Evolutionary conservation across 2,888 invertebrate species (phyloP), one percentile per base, ranked within the genome.

Genomic region (Noctua janthina): DNA sequence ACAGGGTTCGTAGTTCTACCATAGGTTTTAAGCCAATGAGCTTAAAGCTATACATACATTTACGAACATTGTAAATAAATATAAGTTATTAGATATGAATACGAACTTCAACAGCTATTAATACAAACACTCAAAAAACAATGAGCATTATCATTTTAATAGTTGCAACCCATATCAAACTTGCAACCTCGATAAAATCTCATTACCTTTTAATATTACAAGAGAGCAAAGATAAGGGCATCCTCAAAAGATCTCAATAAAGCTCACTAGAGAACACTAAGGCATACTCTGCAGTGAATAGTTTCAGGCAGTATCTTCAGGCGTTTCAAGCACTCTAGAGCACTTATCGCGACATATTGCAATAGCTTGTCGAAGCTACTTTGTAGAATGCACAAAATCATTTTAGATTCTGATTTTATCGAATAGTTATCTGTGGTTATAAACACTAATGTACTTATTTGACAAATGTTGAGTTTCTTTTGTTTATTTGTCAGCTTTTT

Each of bases 311-410:
- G 35, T 72, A 49, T 64, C 71, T 84, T 72, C 68, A 43, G 68
- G 82, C 84, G 46, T 20, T 82, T 79, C 39, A 67, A 84, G 72
- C 79, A 84, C 84, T 84, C n/a, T 35, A 6, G 23, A 72, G 71
- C 39, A 79, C 82, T 82, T 68, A 56, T 56, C 46, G 46, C 7
- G 29, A 72, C 59, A 72, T 72, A 78, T 67, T 68, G 71, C 54
- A 49, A 46, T 59, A 81, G n/a, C 56, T 59, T 20, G 20, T 68
- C 1, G 20, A 68, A 35, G 49, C n/a, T 76, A 51, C 46, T 23
- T 17, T 46, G 6, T 54, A 39, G 35, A n/a, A 64, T 56, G 54
- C 39, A 49, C 10, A 17, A 49, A 3, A 74, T 39, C 20, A 17
- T 68, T 68, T n/a, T 68, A n/a, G 17, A n/a, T 46, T 68, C 68